Base-by-base conservation (phyloP, 2,888 invertebrate genomes). In the Pterobdella sp. region DNA sequence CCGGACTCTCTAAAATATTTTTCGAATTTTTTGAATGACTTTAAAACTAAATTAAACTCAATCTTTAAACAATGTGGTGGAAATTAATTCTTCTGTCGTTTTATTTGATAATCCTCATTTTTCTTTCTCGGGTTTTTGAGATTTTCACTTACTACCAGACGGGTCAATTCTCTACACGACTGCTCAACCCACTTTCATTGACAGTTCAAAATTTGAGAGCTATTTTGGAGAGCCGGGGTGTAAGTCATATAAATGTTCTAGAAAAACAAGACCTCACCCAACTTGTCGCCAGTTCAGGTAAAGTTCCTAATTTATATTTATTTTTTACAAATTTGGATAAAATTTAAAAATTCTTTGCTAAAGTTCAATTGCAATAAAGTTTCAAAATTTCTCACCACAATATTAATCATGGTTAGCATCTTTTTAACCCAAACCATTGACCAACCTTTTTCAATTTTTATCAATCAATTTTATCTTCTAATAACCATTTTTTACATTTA, bases 201-300 rank as follows among this genome's bases (percentile, higher is more conserved):
- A 84, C 84, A 42, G 84, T 84, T 10, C 77, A 80, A 65, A 82
- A 82, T 73, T 77, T 85, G 74, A 84, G 84, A 74, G 80, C 81
- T 3, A 78, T 85, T 32, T 77, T 85, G 32, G 84, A 84, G 74
- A 81, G 81, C 73, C 77, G 85, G 74, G 85, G 85, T 1, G 80
- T 85, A 64, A 82, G 81, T 71, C 85, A 84, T 79, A 81, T 81
- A 34, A 82, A 80, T 42, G 79, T 83, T 10, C 79, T 84, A 7
- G 85, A 85, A 76, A 84, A 84, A 75, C 75, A 79, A 68, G 84
- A 85, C 72, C 79, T 85, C 18, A 80, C 80, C 36, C 79, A 81
- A 29, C 79, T 85, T 31, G 82, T 85, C 0, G 80, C 81, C 52
- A 77, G 81, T n/a, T 81, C 84, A 77, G 85, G 85, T 84, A 32